These are phyloP conservation scores for Trididemnum miniatum DNA, from an alignment of 23 tunicate genomes.

Conservation along the genomic window DNA sequence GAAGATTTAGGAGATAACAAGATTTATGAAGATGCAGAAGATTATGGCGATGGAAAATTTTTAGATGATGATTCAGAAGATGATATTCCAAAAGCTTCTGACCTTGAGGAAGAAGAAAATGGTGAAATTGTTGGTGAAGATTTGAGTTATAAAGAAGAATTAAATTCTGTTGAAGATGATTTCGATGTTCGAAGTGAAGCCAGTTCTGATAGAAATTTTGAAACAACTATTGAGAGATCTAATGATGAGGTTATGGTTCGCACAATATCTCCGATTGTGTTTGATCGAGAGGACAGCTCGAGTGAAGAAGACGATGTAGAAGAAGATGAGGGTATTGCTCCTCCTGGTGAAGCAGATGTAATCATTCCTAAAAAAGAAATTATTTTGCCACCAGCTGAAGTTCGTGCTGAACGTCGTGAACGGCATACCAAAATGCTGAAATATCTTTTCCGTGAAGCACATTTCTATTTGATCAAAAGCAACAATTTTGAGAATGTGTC, in stretches of 20 bases:
- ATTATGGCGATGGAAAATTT: slow-evolving; percentile 42
- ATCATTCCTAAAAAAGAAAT: slow-evolving; percentile 72
- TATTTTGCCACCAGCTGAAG: slow-evolving; percentile 72
- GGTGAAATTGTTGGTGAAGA: not conserved
- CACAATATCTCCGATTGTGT: slow-evolving; percentile 86
- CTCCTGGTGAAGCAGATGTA: slow-evolving; percentile 83
- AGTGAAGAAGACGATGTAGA: slow-evolving; percentile 46
- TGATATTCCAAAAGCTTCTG: slow-evolving; percentile 54
- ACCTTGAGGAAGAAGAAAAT: slow-evolving; percentile 50
- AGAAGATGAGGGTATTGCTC: slow-evolving; percentile 50
- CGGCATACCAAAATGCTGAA: slow-evolving; percentile 81
- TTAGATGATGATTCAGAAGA: slow-evolving; percentile 71
- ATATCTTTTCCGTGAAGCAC: slow-evolving; percentile 84
- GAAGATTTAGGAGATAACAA: slow-evolving; percentile 28
- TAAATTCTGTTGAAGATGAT: slow-evolving; percentile 1
- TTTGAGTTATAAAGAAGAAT: not conserved
- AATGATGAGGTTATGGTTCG: slow-evolving; percentile 20
- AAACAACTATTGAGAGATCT: not conserved
- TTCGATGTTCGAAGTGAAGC: slow-evolving; percentile 74
- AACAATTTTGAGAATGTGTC: slow-evolving; percentile 87
- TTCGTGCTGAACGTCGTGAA: slow-evolving; percentile 76
- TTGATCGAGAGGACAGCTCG: slow-evolving; percentile 65
- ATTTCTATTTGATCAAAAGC: slow-evolving; percentile 84
- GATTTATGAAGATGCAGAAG: slow-evolving; percentile 42
- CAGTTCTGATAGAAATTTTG: slow-evolving; percentile 25